Conservation (phyloP, 2,888 invertebrate species). For the Congeria kusceri region DNA sequence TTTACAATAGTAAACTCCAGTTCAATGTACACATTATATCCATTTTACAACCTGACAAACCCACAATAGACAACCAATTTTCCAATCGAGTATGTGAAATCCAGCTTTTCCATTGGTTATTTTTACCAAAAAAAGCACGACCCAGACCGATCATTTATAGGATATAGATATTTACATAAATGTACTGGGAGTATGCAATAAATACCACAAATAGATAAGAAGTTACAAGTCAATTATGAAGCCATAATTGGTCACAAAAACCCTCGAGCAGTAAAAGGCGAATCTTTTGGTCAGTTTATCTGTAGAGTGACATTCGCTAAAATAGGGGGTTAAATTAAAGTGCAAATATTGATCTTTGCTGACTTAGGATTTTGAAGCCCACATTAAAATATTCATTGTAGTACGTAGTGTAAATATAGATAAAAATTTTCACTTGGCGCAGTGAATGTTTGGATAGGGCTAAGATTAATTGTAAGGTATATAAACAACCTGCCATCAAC, state of each 20-base stretch:
- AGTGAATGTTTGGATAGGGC: too few species aligned
- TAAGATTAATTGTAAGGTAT: too few species aligned
- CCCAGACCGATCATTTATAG: slow-evolving; percentile 40
- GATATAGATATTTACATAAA: slow-evolving; percentile 19
- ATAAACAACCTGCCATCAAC: too few species aligned
- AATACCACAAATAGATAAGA: slow-evolving; percentile 44
- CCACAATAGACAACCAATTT: too few species aligned
- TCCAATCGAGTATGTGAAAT: too few species aligned
- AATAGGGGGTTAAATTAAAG: not conserved
- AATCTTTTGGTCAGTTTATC: slow-evolving; percentile 9
- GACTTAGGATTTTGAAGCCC: not conserved
- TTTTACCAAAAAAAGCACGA: too few species aligned
- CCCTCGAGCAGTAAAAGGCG: not conserved
- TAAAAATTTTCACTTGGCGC: not conserved
- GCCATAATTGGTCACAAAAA: not conserved
- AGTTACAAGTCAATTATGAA: slow-evolving; percentile 45
- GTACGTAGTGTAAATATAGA: not conserved
- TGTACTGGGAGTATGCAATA: slow-evolving; percentile 27
- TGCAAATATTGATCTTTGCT: slow-evolving; percentile 1
- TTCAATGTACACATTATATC: too few species aligned
- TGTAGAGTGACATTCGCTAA: not conserved
- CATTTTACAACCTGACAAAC: too few species aligned
- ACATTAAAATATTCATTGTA: slow-evolving; percentile 3
- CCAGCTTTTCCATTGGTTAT: too few species aligned
- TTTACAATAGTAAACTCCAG: too few species aligned